These are phyloP conservation scores for Corythornis madagascariensis DNA, from an alignment of 2,113 vertebrate genomes.

Conservation along the genomic window DNA sequence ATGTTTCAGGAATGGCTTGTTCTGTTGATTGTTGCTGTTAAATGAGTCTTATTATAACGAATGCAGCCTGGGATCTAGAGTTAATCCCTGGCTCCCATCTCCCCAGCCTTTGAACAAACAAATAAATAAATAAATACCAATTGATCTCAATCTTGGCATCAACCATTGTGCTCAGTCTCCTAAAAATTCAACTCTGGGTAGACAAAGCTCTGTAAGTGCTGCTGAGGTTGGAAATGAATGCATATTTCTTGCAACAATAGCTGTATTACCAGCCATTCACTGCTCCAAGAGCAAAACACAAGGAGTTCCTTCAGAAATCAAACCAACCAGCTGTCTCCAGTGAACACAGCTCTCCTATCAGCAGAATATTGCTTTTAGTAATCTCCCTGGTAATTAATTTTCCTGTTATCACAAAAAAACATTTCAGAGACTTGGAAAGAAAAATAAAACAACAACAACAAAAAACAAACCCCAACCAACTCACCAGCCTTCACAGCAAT, in stretches of 20 bases:
- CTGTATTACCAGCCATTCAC: background rate
- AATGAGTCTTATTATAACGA: background rate
- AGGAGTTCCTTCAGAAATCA: background rate
- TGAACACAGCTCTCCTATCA: background rate
- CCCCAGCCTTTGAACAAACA: background rate
- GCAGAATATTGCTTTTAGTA: background rate
- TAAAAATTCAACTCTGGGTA: constrained; percentile 1
- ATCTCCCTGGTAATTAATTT: constrained; percentile 53
- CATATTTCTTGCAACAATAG: constrained; percentile 40
- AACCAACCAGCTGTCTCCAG: constrained; percentile 4
- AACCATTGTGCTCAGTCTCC: background rate
- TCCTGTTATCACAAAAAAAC: background rate
- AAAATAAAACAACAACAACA: background rate
- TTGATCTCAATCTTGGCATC: constrained; percentile 12
- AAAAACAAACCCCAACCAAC: background rate
- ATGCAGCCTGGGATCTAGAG: background rate
- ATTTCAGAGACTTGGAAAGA: background rate
- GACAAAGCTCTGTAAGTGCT: background rate
- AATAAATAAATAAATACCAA: background rate
- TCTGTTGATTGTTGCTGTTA: background rate
- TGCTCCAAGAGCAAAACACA: background rate
- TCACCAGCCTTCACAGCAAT: background rate
- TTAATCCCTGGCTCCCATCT: background rate
- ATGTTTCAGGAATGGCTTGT: background rate
- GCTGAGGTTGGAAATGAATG: constrained; percentile 15